phyloP scores from a whole-genome alignment of 2,113 vertebrate genomes.

The Zapornia atra region DNA sequence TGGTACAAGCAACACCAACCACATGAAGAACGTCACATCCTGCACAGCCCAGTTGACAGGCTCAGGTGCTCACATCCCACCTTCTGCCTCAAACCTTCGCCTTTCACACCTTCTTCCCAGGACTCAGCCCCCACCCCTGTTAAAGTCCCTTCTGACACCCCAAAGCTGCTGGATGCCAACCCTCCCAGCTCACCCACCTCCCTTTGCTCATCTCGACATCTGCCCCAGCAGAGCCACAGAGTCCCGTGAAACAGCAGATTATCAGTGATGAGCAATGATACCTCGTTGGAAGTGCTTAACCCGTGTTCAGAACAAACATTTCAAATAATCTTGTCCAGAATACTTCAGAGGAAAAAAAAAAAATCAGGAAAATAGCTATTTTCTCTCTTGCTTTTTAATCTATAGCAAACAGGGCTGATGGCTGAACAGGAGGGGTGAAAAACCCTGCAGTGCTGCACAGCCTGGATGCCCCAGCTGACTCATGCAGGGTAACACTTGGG shows the following conservation, averaged over 20 bases:
- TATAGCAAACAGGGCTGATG: not conserved
- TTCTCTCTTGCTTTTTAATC: not conserved
- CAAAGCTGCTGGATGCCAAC: accelerated
- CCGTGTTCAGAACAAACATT: not conserved
- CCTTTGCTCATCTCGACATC: not conserved
- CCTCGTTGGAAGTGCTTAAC: not conserved
- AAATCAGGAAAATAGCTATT: not conserved
- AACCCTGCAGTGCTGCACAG: not conserved
- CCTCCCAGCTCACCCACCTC: not conserved
- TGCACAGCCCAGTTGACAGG: not conserved
- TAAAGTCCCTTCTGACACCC: not conserved
- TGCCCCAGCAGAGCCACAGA: not conserved
- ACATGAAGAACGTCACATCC: accelerated
- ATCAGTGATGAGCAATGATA: not conserved
- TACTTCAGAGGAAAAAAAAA: not conserved
- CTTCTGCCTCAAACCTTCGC: not conserved
- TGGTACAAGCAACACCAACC: accelerated
- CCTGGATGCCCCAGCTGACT: not conserved
- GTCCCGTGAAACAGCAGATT: not conserved
- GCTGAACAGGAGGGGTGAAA: not conserved
- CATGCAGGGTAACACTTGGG: not conserved
- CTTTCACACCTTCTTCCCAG: too few relatives aligned
- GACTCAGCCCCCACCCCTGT: not conserved
- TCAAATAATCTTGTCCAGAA: not conserved
- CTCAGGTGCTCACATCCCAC: too few relatives aligned